Evolutionary conservation across 2,113 vertebrate genomes (phyloP).

Genomic region (Tonatia bakeri): DNA sequence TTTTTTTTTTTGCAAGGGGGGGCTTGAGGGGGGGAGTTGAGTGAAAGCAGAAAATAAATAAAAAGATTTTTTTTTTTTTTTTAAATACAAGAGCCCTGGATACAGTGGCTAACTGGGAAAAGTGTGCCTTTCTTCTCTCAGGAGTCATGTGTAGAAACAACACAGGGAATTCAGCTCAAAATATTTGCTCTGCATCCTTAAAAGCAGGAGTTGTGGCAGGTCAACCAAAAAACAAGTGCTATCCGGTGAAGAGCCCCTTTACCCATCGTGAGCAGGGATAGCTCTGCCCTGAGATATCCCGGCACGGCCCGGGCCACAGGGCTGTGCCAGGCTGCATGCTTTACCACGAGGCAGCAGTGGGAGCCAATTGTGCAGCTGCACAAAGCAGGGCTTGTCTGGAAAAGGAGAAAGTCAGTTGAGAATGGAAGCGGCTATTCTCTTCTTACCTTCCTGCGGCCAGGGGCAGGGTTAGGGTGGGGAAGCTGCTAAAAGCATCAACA

Average conservation of each 20-base stretch:
- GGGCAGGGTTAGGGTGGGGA: neutral
- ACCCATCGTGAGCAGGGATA: constrained; percentile 66
- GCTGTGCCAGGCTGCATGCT: constrained; percentile 72
- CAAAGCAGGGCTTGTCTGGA: constrained; percentile 84
- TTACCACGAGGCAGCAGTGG: constrained; percentile 80
- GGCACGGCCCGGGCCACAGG: constrained; percentile 51
- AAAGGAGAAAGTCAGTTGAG: constrained; percentile 74
- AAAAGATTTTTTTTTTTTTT: neutral
- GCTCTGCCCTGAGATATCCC: constrained; percentile 71
- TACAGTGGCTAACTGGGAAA: neutral
- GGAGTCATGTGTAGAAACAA: neutral
- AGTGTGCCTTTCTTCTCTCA: constrained; percentile 33
- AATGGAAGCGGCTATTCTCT: constrained; percentile 52
- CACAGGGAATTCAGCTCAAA: neutral
- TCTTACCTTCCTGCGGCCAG: neutral
- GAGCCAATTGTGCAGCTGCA: constrained; percentile 74
- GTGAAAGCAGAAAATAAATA: neutral
- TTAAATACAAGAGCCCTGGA: neutral
- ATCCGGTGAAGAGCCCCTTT: constrained; percentile 78
- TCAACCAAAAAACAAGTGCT: constrained; percentile 81
- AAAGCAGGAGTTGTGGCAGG: constrained; percentile 48
- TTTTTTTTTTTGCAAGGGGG: neutral
- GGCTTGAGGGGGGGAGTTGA: neutral
- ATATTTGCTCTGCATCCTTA: neutral
- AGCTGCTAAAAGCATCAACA: constrained; percentile 1